Base-by-base conservation (phyloP, 2,797 vertebrate species). In the Pagetopsis macropterus region DNA sequence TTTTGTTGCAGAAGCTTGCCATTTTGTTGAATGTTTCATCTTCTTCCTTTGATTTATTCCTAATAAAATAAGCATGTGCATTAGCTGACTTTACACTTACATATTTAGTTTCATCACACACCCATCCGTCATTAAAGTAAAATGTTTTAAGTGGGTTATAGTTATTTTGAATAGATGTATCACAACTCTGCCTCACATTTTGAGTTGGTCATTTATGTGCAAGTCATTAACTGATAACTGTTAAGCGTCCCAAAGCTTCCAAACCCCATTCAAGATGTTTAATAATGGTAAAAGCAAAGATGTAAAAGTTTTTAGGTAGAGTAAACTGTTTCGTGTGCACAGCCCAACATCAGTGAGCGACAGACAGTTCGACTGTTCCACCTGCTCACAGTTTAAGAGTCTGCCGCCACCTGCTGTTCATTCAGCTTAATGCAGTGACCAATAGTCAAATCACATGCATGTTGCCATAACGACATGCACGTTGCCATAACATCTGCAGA, bases 391-490 rank as follows among this genome's bases (percentile, higher is more conserved):
- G 31, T 23, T 10, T 21, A 11, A 11, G 60, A 48, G n/a, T 85
- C 31, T 90, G 78, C 57, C 14, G 56, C 85, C 92, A 84, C 71
- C 89, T 93, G 82, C 85, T 89, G 91, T 65, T 70, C 14, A 46
- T 43, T 68, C 9, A 61, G 19, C 33, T 60, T 0, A 70, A 19
- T 49, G 66, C 63, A 64, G 15, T 11, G 5, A 27, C 37, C 10
- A 45, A 16, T 2, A 1, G 1, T 44, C 3, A 37, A 62, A 49
- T 17, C 5, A 33, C 21, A 27, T 11, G 19, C 9, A 46, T 21
- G 40, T 27, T 1, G 27, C 27, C 27, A 27, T 27, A 27, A 27
- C 27, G 27, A 27, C 27, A 27, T 62, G 46, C 17, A 40, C 56
- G 44, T 65, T 46, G 44, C 16, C 3, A 31, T 40, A 49, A 14